These are phyloP conservation scores for Furcifer pardalis DNA, from an alignment of 2,797 vertebrate species.

Conservation along the genomic window DNA sequence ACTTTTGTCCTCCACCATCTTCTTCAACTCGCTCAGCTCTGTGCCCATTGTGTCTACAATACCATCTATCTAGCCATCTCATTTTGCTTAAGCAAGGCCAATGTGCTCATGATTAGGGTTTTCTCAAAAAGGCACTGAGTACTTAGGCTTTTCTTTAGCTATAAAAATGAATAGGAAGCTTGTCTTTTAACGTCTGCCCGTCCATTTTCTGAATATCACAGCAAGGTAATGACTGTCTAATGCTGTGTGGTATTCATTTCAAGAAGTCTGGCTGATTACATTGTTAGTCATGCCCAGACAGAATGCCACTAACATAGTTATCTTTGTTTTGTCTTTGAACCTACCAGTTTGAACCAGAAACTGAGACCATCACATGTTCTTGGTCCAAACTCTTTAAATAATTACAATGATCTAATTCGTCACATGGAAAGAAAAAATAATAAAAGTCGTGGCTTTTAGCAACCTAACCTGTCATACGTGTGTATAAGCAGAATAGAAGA, in stretches of 20 bases:
- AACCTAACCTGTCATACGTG: not conserved
- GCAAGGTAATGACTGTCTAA: not conserved
- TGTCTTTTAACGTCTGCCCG: not conserved
- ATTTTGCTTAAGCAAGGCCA: not conserved
- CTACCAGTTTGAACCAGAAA: slow-evolving; percentile 39
- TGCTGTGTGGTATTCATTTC: not conserved
- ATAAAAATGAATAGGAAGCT: not conserved
- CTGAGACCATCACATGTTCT: not conserved
- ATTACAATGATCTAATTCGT: not conserved
- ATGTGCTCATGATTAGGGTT: not conserved
- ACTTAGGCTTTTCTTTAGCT: not conserved
- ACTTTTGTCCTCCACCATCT: too few species aligned
- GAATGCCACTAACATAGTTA: slow-evolving; percentile 57
- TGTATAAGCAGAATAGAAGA: not conserved
- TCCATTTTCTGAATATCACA: not conserved
- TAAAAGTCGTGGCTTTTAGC: not conserved
- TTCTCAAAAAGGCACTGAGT: not conserved
- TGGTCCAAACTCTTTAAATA: not conserved
- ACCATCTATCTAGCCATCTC: too few species aligned
- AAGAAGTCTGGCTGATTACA: not conserved
- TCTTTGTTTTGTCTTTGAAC: slow-evolving; percentile 70
- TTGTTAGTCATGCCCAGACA: slow-evolving; percentile 49
- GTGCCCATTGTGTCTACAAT: too few species aligned
- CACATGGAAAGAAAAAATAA: not conserved
- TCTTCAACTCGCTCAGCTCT: too few species aligned